Evolutionary conservation across 2,113 vertebrate species (phyloP), one percentile per base, ranked within the genome.

Genomic region (Melanocharis versteri): DNA sequence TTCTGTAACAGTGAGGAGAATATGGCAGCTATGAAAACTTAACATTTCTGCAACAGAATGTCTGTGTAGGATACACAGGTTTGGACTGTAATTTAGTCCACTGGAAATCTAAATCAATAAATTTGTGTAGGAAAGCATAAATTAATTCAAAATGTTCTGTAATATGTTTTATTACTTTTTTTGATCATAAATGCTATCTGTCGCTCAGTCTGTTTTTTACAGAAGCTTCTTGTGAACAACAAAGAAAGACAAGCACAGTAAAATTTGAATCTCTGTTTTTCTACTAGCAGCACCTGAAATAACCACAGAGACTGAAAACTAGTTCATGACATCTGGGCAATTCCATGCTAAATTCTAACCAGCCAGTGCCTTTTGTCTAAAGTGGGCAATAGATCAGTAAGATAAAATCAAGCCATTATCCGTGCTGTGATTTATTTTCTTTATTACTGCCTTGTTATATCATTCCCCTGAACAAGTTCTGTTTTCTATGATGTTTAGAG

Each of bases 321-420:
- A 48, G 83, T 84, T 87, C 16, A 26, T 75, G 80, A 89, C 76
- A 92, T 93, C 57, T 94, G 83, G 72, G 40, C 40, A 72, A 70
- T 60, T 78, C 60, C 64, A 54, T 53, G 33, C 53, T 77, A 62
- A 90, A 84, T 81, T 79, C 60, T 92, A 93, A 75, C 37, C 44
- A 94, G 65, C 31, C 57, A 92, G 30, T 83, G 14, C 54, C 42
- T 89, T 83, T 61, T 96, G 27, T 68, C 60, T 95, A n/a, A 80
- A 80, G n/a, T 72, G 54, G 23, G 26, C n/a, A 61, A 48, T 60
- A 71, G 77, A 93, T 89, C 44, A 85, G 30, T 71, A 65, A 42
- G 84, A 93, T 69, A 94, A 80, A 93, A 94, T 86, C 71, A 75
- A 77, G 18, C 15, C 14, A 20, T 83, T 93, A 54, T 86, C 75